Base-by-base conservation (phyloP, 2,888 invertebrate species). In the Arrhopalites spinosus region DNA sequence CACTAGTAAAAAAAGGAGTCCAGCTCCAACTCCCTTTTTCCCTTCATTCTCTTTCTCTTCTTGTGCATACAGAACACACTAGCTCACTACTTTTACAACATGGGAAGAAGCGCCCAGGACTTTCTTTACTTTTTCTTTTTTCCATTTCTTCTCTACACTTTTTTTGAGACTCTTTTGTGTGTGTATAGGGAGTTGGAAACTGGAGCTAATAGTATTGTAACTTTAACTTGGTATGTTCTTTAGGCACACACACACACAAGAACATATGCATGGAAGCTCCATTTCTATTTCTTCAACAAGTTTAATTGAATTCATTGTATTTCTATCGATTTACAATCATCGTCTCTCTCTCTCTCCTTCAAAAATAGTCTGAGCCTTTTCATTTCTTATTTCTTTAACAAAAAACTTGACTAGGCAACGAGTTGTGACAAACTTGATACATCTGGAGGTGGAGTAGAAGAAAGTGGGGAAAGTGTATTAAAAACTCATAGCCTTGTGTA, bases 291-390 rank as follows among this genome's bases (percentile, higher is more conserved):
- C 25, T 59, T 59, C 2, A 59, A 59, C 25, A 23, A 59, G 59
- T 59, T 59, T 59, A 59, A 59, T 59, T 59, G 59, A 59, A 59
- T 59, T 59, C 27, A 59, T 59, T 59, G 59, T 59, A 59, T 25
- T 27, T 13, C 20, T 59, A 59, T 59, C 59, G 59, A 59, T 59
- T 59, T 25, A 59, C 59, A 36, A 50, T 50, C 15, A 50, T n/a
- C 50, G 50, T n/a, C 15, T 50, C 3, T n/a, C 50, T n/a, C n/a
- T 3, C 15, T 2, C 3, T 15, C 36, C n/a, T n/a, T n/a, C n/a
- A n/a, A 36, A 36, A 36, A 53, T 53, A 53, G 1, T 53, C n/a
- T 8, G 17, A 20, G 20, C n/a, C 53, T 53, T 2, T 3, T 53
- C 53, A 11, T 23, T 53, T 53, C 23, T 53, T 53, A 20, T 2